phyloP scores from a whole-genome alignment of 1,140 invertebrate species.

The Pinna nobilis region DNA sequence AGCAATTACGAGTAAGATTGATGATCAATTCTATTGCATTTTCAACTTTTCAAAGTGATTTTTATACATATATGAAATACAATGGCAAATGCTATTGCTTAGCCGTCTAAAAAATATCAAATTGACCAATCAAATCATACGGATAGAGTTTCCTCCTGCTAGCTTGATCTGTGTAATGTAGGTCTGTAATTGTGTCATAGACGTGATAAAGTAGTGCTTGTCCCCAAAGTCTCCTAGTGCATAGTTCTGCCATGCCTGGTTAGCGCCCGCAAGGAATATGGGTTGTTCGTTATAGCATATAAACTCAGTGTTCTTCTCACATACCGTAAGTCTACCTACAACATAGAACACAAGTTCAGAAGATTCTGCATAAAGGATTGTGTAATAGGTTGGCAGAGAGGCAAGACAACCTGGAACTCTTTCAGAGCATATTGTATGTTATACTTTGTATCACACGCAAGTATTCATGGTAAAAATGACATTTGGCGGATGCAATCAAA shows the following conservation, averaged over 20 bases:
- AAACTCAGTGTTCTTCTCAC: slow-evolving; percentile 15
- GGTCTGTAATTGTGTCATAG: neutral
- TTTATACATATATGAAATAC: neutral
- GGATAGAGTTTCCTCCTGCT: slow-evolving; percentile 16
- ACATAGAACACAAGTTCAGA: no score
- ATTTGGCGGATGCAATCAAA: no score
- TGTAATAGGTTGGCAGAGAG: no score
- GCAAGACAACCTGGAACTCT: no score
- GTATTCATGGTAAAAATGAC: no score
- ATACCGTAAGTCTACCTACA: slow-evolving; percentile 15
- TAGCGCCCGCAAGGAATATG: slow-evolving; percentile 10
- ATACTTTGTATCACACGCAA: no score
- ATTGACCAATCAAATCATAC: neutral
- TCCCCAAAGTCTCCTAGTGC: slow-evolving; percentile 6
- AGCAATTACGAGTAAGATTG: neutral
- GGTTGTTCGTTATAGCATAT: slow-evolving; percentile 15
- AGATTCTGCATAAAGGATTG: no score
- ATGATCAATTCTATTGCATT: neutral
- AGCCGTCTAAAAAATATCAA: no score
- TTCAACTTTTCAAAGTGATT: neutral
- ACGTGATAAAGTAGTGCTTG: neutral
- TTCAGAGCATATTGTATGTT: no score
- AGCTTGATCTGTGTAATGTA: neutral
- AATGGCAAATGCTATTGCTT: neutral
- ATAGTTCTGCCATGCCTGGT: slow-evolving; percentile 5